These are phyloP conservation scores for Ennomos fuscantarius DNA, from an alignment of 2,888 invertebrate species.

Conservation along the genomic window DNA sequence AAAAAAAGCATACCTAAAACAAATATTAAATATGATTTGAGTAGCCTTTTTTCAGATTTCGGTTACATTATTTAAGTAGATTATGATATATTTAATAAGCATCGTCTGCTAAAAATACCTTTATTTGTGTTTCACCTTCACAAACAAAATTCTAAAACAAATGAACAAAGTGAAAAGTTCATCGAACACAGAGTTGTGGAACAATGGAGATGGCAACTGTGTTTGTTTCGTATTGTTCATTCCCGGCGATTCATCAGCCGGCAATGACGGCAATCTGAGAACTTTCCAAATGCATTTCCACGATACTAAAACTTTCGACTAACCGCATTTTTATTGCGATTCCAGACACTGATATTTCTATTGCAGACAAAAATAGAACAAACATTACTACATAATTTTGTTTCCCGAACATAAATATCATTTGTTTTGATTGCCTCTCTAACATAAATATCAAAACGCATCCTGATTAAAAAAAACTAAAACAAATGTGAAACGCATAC, in stretches of 20 bases:
- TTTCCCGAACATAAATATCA: slow-evolving; percentile 2
- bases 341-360: slow-evolving; percentile 45
- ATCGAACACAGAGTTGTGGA: slow-evolving; percentile 48
- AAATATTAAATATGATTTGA: too few species aligned
- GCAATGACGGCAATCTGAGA: slow-evolving; percentile 65
- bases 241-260: slow-evolving; percentile 62
- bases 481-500: slow-evolving; percentile 49
- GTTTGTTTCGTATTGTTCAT: slow-evolving; percentile 54
- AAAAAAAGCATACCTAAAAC: too few species aligned
- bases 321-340: slow-evolving; percentile 57
- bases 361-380: slow-evolving; percentile 35
- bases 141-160: slow-evolving; percentile 41
- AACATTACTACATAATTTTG: slow-evolving; percentile 9
- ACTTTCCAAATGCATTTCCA: slow-evolving; percentile 76
- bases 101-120: slow-evolving; percentile 11
- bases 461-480: slow-evolving; percentile 38
- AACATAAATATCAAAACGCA: slow-evolving; percentile 6
- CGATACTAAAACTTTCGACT: slow-evolving; percentile 59
- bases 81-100: background rate
- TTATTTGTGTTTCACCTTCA: slow-evolving; percentile 25
- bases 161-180: slow-evolving; percentile 48
- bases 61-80: too few species aligned
- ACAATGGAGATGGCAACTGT: slow-evolving; percentile 51
- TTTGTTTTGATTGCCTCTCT: background rate
- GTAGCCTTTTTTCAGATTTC: too few species aligned